Evolutionary conservation across 2,113 vertebrate genomes (phyloP), one percentile per base, ranked within the genome.

Genomic region (Opisthocomus hoazin): DNA sequence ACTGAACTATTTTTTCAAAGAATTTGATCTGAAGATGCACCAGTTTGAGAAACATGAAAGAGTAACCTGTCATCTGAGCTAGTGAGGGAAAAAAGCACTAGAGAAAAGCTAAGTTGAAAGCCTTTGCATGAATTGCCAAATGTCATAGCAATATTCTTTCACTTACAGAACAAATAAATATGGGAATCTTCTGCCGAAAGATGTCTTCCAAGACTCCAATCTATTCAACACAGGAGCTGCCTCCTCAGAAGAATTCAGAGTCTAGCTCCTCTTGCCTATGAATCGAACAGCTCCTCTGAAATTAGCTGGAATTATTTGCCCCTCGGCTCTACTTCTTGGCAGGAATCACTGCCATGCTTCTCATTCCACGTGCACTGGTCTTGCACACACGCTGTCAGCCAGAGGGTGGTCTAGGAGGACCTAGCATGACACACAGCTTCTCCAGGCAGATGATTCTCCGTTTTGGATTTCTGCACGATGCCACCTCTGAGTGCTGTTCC

Each of bases 91-190:
- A 60, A 60, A 77, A 77, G 34, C 27, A 60, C 6, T 10, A 81
- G 46, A 54, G 36, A 84, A 79, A 87, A 87, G 32, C 45, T 17
- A 75, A 46, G 22, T 18, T 84, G 54, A 94, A 95, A 91, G 73
- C 24, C 43, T 91, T 91, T 87, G 37, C 46, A 54, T 63, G 30
- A 66, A 80, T 65, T 84, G 19, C 50, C 24, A 65, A 87, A 57
- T 61, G 46, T 57, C 37, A 69, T 1, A 70, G 48, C 84, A 91
- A 81, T 61, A 74, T 1, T 84, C 26, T 37, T 60, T 54, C 29
- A 87, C 20, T 24, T 81, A 50, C 22, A 84, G 61, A 79, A 85
- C 26, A 68, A 94, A 94, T 64, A 94, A 91, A 93, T 41, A 58
- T 1, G 17, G 34, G 10, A 71, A 70, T 68, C 15, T 77, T 91